Evolutionary conservation across 1,140 invertebrate species (phyloP).

Genomic region (Drosophila rufa): DNA sequence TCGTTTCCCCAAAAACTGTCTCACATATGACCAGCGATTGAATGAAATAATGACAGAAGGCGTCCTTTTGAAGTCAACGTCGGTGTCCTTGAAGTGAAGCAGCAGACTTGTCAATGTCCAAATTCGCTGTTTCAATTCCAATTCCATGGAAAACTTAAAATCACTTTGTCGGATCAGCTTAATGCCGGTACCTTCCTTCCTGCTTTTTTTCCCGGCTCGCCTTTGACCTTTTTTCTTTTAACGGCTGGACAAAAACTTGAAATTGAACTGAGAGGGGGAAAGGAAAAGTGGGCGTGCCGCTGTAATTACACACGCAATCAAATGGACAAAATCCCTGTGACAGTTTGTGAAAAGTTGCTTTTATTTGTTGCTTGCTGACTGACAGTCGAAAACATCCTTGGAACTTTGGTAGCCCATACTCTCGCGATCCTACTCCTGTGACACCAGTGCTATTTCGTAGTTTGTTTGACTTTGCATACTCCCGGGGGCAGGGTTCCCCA

Average conservation of each 20-base stretch:
- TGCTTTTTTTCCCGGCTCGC: slow-evolving; percentile 19
- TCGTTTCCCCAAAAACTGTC: not conserved
- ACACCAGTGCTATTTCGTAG: slow-evolving; percentile 29
- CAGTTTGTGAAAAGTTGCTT: slow-evolving; percentile 70
- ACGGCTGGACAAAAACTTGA: slow-evolving; percentile 52
- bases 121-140: slow-evolving; percentile 31
- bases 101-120: slow-evolving; percentile 36
- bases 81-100: not conserved
- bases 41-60: not conserved
- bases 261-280: slow-evolving; percentile 64
- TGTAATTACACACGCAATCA: slow-evolving; percentile 77
- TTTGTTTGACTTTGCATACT: slow-evolving; percentile 42
- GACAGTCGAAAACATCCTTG: slow-evolving; percentile 52
- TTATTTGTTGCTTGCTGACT: slow-evolving; percentile 46
- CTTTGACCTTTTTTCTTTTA: slow-evolving; percentile 66
- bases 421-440: not conserved
- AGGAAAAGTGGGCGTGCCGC: slow-evolving; percentile 39
- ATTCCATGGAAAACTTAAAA: slow-evolving; percentile 48
- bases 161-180: slow-evolving; percentile 52
- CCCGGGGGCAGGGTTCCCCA: slow-evolving; percentile 10
- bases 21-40: not conserved
- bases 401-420: not conserved
- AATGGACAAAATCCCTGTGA: slow-evolving; percentile 76
- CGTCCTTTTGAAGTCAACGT: slow-evolving; percentile 20
- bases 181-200: slow-evolving; percentile 37